A percentile compares a stretch with the other conserved stretches of the same genome.
These are phyloP conservation scores for Drosophila burlai DNA, from an alignment of 1,140 invertebrate species.

Conservation along the genomic window DNA sequence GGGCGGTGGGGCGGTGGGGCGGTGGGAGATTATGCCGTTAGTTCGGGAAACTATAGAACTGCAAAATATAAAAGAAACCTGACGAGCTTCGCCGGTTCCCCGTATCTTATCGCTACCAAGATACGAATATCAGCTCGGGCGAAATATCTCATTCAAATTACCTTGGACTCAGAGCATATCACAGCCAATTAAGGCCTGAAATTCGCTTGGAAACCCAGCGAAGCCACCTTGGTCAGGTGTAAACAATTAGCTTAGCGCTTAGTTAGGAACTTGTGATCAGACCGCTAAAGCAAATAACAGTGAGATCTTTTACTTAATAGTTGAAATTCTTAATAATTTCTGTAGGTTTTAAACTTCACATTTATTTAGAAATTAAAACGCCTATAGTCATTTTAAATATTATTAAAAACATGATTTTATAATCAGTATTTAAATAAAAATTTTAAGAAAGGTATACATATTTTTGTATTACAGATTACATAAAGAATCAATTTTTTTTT, in stretches of 20 bases:
- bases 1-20: background rate
- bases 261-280: constrained; percentile 33
- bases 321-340: background rate
- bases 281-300: background rate
- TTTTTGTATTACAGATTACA: no score
- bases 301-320: background rate
- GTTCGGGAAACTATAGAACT: constrained; percentile 70
- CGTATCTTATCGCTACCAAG: constrained; percentile 59
- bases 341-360: background rate
- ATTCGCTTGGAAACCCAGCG: constrained; percentile 13
- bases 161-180: constrained; percentile 33
- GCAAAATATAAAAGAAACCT: constrained; percentile 51
- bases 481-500: no score
- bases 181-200: constrained; percentile 25
- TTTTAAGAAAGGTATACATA: no score
- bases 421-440: no score
- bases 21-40: constrained; percentile 17
- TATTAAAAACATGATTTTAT: background rate
- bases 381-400: background rate
- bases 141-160: constrained; percentile 34
- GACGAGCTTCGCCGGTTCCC: constrained; percentile 39
- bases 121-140: constrained; percentile 16
- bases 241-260: constrained; percentile 51
- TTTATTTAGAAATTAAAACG: background rate
- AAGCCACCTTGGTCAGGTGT: constrained; percentile 44